Base-by-base conservation (phyloP, 64 coral and sea anemone species). In the Pocillopora damicornis region DNA sequence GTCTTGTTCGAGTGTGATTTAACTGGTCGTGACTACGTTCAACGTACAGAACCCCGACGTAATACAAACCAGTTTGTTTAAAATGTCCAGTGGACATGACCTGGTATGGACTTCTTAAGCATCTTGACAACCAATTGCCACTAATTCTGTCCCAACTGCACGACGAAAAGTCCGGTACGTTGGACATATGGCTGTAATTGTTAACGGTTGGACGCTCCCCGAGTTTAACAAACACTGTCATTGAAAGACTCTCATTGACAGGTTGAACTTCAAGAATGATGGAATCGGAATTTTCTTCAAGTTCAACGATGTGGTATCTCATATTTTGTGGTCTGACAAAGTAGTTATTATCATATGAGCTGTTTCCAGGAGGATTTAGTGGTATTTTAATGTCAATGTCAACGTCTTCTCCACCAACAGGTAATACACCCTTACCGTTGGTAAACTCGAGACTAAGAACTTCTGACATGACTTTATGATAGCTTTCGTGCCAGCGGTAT, bases 151-250 rank as follows among this genome's bases (percentile, higher is more conserved):
- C 25, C 59, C 20, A 81, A 13, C 13, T 35, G 77, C 89, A 91
- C 11, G 72, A 91, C 23, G 89, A 91, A 20, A 76, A 86, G 20
- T 91, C 79, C 20, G 89, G 89, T 17, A 84, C 57, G 42, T 64
- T 36, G 38, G 73, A 60, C 7, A 20, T 61, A 61, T 56, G n/a
- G 36, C 66, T 69, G 56, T 91, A 68, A 18, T n/a, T 68, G 59
- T 65, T 35, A 34, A 72, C 45, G 9, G 79, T 76, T 18, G 80
- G 79, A 2, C 89, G 71, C 18, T 63, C 26, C n/a, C 79, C 72
- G 17, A 58, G 17, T 45, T 82, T 81, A n/a, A 91, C 80, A 37
- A 25, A 91, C 14, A 74, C 58, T 12, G 60, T 37, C 34, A 91
- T 75, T 57, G 36, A 4, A 34, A 63, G 79, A 81, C n/a, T 81